Evolutionary conservation across 2,113 vertebrate genomes (phyloP).

Genomic region (Myiagra hebetior): DNA sequence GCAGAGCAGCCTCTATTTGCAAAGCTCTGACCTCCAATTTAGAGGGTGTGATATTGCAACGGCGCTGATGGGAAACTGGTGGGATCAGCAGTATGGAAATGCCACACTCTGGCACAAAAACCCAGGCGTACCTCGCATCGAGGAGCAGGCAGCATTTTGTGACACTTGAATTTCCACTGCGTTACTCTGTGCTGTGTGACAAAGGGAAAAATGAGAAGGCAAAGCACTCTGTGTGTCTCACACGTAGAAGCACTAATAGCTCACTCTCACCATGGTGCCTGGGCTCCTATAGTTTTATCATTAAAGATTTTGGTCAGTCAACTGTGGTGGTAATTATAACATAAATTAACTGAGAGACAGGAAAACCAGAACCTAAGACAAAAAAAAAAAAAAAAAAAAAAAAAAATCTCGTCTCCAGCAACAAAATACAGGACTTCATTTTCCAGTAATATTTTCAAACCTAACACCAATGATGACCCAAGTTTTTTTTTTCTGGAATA

Average conservation of each 20-base stretch:
- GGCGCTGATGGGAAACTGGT: neutral
- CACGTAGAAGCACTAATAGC: slow-evolving; percentile 37
- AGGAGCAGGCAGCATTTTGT: neutral
- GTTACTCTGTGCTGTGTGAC: neutral
- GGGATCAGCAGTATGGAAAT: neutral
- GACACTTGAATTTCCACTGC: neutral
- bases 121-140: fast-evolving
- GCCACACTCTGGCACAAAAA: neutral
- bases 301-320: slow-evolving; percentile 65
- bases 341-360: slow-evolving; percentile 60
- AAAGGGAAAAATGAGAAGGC: neutral
- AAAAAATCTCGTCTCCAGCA: slow-evolving; percentile 11
- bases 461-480: slow-evolving; percentile 47
- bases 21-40: neutral
- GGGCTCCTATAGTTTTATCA: slow-evolving; percentile 47
- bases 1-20: neutral
- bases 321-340: slow-evolving; percentile 62
- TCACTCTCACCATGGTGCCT: slow-evolving; percentile 19
- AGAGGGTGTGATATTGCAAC: neutral
- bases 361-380: neutral
- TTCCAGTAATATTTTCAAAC: slow-evolving; percentile 38
- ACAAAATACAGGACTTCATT: slow-evolving; percentile 33
- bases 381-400: neutral
- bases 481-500: neutral
- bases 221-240: neutral